Evolutionary conservation across 2,797 vertebrate genomes (phyloP), one percentile per base, ranked within the genome.

Genomic region (Scomberomorus guttatus): DNA sequence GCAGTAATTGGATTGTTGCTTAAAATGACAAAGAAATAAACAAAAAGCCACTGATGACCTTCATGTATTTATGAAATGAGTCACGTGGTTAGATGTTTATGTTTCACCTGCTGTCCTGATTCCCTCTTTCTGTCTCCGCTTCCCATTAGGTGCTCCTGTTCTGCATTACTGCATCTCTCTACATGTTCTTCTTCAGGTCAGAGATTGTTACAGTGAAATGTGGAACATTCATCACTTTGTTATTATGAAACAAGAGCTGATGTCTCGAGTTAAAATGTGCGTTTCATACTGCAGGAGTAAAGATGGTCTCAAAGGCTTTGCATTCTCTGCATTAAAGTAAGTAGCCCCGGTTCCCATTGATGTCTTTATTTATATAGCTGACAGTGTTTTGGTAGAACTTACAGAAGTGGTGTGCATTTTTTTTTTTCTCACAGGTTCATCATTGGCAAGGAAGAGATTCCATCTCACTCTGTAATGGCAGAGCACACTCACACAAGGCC

Each of bases 241-340:
- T 71, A 20, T 48, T 32, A 37, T 3, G 12, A 60, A 57, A 22
- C 15, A 2, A 22, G 1, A 18, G 4, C 6, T 2, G 12, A 15
- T 73, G n/a, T 27, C 65, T 70, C 17, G 8, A 67, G 10, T 18
- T 63, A 2, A 11, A 20, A 54, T 25, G 70, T 37, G 12, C 75
- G 18, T 79, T 80, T 86, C 64, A 0, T 56, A 2, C 61, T 73
- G 77, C 92, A 99, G 98, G 88, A 97, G 95, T 92, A 98, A 98
- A 94, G 97, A 99, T 72, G 98, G 98, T 71, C 97, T 99, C 83
- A 97, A 99, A 92, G 98, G 98, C 88, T 99, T 99, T 94, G 94
- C 96, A 1, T 99, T 98, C 80, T 99, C 98, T 63, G 98, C 98
- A 5, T 95, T 99, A 34, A 98, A 99, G 98, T 99, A 96, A 96